Evolutionary conservation across 2,113 vertebrate genomes (phyloP).

Genomic region (Marmota flaviventris): DNA sequence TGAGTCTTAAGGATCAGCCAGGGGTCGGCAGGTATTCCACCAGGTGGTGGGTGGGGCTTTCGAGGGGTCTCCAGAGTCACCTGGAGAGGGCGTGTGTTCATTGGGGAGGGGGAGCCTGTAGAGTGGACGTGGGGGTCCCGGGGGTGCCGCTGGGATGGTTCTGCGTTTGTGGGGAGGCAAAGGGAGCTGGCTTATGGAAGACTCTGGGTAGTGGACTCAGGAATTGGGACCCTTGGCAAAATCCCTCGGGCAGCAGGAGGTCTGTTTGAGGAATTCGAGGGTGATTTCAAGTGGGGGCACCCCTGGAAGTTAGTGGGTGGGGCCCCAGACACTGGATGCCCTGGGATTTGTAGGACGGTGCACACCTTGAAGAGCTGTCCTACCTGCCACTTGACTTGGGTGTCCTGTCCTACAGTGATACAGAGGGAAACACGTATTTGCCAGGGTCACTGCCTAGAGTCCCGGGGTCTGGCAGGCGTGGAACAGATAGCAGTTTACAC

Average conservation of each 20-base stretch:
- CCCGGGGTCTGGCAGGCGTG: neutral
- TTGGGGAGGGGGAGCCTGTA: neutral
- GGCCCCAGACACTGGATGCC: neutral
- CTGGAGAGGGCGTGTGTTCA: too few relatives aligned
- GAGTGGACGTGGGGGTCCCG: neutral
- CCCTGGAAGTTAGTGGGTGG: neutral
- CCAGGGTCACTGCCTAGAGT: neutral
- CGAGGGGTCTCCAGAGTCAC: neutral
- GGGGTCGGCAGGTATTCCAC: neutral
- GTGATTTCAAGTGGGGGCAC: neutral
- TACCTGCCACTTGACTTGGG: neutral
- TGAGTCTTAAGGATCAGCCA: neutral
- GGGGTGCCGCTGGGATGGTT: neutral
- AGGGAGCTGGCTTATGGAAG: neutral
- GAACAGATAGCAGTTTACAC: neutral
- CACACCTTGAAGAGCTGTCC: neutral
- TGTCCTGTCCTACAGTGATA: neutral
- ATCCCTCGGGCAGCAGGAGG: neutral
- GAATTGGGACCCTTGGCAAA: conserved; percentile 4
- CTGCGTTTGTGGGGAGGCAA: neutral
- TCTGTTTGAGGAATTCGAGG: neutral
- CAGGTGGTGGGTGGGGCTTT: neutral
- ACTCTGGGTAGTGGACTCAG: neutral
- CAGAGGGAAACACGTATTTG: neutral
- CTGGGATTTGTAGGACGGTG: neutral